Evolutionary conservation across 2,888 invertebrate species (phyloP).

Genomic region (Tipula unca): DNA sequence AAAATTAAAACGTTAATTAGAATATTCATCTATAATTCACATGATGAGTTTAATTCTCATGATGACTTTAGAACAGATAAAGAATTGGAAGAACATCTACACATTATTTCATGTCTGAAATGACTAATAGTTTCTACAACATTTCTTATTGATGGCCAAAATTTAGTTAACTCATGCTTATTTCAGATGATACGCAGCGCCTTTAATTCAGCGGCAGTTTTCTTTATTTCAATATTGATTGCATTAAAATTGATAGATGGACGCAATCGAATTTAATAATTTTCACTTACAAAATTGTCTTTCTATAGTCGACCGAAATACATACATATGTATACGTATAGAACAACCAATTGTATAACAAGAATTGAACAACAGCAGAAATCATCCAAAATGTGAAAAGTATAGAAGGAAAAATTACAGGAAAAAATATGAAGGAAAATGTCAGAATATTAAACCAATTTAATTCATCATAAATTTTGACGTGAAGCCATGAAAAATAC

Average conservation of each 20-base stretch:
- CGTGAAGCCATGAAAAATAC: slow-evolving; percentile 15
- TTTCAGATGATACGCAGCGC: neutral
- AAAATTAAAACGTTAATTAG: neutral
- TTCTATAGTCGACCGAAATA: neutral
- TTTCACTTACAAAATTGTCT: neutral
- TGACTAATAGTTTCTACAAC: neutral
- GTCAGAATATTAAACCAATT: slow-evolving; percentile 18
- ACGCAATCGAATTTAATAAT: neutral
- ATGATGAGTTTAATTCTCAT: neutral
- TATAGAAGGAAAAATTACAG: neutral
- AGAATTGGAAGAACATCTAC: no score
- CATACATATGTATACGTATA: neutral
- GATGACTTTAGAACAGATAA: neutral
- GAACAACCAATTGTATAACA: neutral
- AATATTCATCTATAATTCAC: neutral
- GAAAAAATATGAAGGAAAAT: neutral
- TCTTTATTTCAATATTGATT: no score
- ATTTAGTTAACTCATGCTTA: neutral
- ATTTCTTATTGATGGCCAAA: neutral
- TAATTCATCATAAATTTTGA: slow-evolving; percentile 19
- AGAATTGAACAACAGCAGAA: neutral
- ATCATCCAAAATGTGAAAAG: neutral
- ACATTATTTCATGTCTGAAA: neutral
- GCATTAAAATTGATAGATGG: neutral
- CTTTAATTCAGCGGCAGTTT: no score